A percentile compares a stretch with the other conserved stretches of the same genome.
Evolutionary conservation across 2,113 vertebrate species (phyloP).

Genomic region (Peromyscus californicus): DNA sequence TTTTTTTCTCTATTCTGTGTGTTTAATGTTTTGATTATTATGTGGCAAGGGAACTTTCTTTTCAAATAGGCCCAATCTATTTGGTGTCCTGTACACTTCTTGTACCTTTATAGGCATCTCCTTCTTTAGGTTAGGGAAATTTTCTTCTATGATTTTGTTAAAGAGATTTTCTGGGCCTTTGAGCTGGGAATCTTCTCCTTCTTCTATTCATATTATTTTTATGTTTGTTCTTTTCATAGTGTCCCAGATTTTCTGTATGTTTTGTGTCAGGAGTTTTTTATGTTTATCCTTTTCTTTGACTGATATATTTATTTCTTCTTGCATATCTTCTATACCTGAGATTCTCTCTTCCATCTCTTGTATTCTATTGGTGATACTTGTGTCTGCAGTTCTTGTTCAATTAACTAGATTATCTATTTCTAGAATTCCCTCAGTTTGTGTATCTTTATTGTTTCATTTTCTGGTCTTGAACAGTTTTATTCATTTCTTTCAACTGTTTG

Average conservation of each 20-base stretch:
- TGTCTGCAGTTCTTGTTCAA: background rate
- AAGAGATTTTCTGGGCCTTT: background rate
- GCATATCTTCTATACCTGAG: background rate
- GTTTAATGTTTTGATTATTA: too few species aligned
- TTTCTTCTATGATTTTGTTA: background rate
- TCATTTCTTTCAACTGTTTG: background rate
- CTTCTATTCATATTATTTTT: background rate
- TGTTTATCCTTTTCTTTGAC: background rate
- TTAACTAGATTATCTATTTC: background rate
- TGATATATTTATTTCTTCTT: background rate
- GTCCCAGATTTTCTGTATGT: background rate
- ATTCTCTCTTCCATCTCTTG: background rate
- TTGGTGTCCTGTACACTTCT: too few species aligned
- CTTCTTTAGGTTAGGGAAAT: too few species aligned
- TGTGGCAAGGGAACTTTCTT: too few species aligned
- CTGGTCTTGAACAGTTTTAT: background rate
- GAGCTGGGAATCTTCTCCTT: background rate
- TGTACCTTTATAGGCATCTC: too few species aligned
- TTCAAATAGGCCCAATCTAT: too few species aligned
- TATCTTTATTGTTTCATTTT: background rate
- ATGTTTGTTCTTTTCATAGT: background rate
- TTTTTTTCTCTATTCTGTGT: too few species aligned
- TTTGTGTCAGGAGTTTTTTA: background rate
- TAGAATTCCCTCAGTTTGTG: background rate
- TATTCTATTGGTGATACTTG: background rate